Conservation (phyloP, 2,797 vertebrate species). For the Cetoscarus ocellatus region DNA sequence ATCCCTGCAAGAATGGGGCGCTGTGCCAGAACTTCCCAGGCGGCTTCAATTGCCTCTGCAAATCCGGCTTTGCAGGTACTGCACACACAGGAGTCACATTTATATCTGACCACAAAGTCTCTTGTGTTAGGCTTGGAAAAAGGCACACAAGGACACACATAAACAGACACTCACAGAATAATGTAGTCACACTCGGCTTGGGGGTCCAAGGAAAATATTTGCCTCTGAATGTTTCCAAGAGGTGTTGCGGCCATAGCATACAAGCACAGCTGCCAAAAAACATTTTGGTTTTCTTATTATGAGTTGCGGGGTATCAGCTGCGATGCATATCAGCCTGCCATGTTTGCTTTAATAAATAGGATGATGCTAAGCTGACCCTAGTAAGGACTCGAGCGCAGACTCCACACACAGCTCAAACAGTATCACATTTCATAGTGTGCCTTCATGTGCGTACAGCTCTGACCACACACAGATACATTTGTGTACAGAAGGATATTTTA, state of each 20-base stretch:
- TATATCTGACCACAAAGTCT: conserved; percentile 44
- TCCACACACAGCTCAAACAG: conserved; percentile 56
- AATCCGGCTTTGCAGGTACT: conserved; percentile 96
- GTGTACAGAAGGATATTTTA: conserved; percentile 54
- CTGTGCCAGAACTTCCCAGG: conserved; percentile 95
- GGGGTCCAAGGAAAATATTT: conserved; percentile 83
- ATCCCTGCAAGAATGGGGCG: conserved; percentile 91
- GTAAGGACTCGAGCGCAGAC: conserved; percentile 56
- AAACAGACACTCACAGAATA: conserved; percentile 32
- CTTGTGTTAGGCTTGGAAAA: conserved; percentile 24
- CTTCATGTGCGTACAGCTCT: conserved; percentile 49
- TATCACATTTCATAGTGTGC: conserved; percentile 67
- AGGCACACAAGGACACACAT: conserved; percentile 18
- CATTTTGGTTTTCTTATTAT: conserved; percentile 72
- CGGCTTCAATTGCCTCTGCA: conserved; percentile 95
- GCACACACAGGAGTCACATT: conserved; percentile 54
- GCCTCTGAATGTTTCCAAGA: conserved; percentile 75
- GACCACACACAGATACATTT: conserved; percentile 76
- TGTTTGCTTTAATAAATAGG: conserved; percentile 85
- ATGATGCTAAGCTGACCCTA: conserved; percentile 73
- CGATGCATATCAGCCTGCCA: conserved; percentile 76
- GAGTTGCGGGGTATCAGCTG: conserved; percentile 75
- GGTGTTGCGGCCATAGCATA: conserved; percentile 73
- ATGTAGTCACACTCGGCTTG: conserved; percentile 41
- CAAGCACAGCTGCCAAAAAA: conserved; percentile 69